phyloP scores from a whole-genome alignment of 2,797 vertebrate genomes.

The Graptemys geographica region DNA sequence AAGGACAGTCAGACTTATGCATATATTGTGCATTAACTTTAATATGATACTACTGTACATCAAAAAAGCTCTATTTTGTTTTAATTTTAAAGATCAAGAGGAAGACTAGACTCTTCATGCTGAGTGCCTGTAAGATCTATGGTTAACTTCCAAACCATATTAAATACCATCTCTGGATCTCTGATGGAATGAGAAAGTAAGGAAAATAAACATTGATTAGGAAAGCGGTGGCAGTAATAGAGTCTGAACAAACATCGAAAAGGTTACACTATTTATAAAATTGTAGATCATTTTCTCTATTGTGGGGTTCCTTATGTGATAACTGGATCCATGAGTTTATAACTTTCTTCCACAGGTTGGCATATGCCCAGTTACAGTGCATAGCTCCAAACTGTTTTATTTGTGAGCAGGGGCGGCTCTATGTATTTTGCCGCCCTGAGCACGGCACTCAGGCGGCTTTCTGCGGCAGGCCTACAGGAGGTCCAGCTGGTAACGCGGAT shows the following conservation, averaged over 20 bases:
- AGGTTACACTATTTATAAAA: not conserved
- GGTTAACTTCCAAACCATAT: not conserved
- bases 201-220: not conserved
- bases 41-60: not conserved
- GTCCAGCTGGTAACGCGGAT: too few species aligned
- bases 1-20: not conserved
- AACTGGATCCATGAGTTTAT: not conserved
- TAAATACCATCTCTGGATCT: not conserved
- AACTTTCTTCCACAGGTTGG: slow-evolving; percentile 13
- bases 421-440: too few species aligned
- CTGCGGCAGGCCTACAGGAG: too few species aligned
- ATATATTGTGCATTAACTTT: not conserved
- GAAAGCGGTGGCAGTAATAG: not conserved
- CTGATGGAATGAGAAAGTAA: not conserved
- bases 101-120: not conserved
- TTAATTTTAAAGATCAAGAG: not conserved
- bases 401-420: not conserved
- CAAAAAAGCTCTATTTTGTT: not conserved
- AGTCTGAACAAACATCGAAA: slow-evolving; percentile 12
- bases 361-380: slow-evolving; percentile 27
- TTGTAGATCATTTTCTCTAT: not conserved
- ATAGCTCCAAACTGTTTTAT: slow-evolving; percentile 8
- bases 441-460: too few species aligned
- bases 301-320: not conserved
- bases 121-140: not conserved